Evolutionary conservation across 2,797 vertebrate species (phyloP).

Genomic region (Synaphobranchus kaupii): DNA sequence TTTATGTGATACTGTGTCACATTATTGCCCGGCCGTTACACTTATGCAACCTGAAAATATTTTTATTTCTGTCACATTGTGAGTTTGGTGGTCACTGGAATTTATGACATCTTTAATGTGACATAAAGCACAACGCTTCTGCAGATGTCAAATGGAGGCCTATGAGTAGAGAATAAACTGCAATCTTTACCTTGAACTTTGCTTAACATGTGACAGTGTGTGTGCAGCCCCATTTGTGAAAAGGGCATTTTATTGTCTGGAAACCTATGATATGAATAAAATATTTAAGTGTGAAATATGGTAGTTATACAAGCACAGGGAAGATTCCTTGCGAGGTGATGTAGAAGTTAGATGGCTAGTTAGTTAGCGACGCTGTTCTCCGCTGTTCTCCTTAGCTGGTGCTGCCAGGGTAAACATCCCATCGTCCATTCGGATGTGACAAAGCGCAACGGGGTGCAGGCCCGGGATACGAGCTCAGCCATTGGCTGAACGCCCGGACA

Average conservation of each 20-base stretch:
- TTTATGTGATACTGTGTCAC: too few species aligned
- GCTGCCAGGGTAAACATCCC: slow-evolving; percentile 60
- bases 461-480: slow-evolving; percentile 56
- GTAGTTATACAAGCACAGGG: background rate
- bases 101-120: too few species aligned
- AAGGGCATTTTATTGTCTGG: background rate
- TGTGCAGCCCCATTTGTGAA: background rate
- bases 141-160: background rate
- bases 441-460: slow-evolving; percentile 31
- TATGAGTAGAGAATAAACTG: background rate
- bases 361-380: slow-evolving; percentile 43
- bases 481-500: slow-evolving; percentile 65
- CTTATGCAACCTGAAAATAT: background rate
- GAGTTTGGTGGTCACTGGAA: background rate
- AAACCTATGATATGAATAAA: background rate
- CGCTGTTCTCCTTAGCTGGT: slow-evolving; percentile 36
- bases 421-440: slow-evolving; percentile 48
- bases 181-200: background rate
- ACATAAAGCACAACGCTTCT: too few species aligned
- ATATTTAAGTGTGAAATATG: background rate
- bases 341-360: background rate
- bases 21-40: too few species aligned
- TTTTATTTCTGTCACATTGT: background rate
- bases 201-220: background rate
- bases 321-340: background rate